A percentile compares a stretch with the other conserved stretches of the same genome.
Conservation (phyloP, 2,113 vertebrate species). For the Siniperca chuatsi region DNA sequence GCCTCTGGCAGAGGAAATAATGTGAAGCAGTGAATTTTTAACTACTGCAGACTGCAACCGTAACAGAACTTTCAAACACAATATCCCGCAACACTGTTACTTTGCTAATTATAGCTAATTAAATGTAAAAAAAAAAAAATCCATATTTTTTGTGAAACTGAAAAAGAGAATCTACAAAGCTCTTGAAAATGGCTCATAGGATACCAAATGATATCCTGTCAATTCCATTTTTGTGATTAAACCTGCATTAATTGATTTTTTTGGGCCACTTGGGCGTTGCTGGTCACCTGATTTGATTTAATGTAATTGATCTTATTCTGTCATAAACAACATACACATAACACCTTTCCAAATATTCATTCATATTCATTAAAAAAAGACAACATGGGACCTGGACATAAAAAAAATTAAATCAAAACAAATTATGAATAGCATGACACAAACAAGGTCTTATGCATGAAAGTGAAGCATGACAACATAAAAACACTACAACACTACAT, state of each 20-base stretch:
- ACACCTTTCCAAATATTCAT: not conserved
- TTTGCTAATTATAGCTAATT: not conserved
- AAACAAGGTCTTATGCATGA: not conserved
- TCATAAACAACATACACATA: not conserved
- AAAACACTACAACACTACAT: not conserved
- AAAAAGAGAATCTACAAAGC: not conserved
- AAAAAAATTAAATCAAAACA: not conserved
- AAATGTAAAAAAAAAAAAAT: not conserved
- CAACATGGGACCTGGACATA: not conserved
- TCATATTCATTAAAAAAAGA: not conserved
- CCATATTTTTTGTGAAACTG: not conserved
- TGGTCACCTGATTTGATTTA: not conserved
- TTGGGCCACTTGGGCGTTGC: not conserved
- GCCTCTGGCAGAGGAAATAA: slow-evolving; percentile 28
- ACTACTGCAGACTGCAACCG: not conserved
- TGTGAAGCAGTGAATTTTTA: slow-evolving; percentile 24
- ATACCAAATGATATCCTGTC: too few relatives aligned
- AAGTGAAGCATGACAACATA: not conserved
- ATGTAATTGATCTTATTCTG: not conserved
- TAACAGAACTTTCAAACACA: slow-evolving; percentile 11
- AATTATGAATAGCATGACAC: not conserved
- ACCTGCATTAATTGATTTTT: not conserved
- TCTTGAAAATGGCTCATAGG: not conserved
- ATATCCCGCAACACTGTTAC: not conserved
- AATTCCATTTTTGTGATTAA: not conserved